Base-by-base conservation (phyloP, 1,140 invertebrate genomes). In the Neelides sp. region DNA sequence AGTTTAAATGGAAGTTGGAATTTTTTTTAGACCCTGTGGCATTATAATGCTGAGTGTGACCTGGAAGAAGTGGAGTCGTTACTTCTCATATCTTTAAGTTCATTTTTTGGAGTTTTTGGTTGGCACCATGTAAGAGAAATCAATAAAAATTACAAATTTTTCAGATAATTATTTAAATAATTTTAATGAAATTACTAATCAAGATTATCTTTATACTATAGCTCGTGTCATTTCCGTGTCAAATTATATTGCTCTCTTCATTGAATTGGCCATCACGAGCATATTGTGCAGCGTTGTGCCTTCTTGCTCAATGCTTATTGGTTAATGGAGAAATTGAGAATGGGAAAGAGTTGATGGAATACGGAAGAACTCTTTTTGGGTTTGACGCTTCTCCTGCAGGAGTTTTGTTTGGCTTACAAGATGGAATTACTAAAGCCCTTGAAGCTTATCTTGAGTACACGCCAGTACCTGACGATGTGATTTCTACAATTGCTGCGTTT, bases 21-120 rank as follows among this genome's bases (percentile, higher is more conserved):
- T 22, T 44, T 37, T 10, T 40, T 27, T 2, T 30, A 55, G 54
- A 50, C 41, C 24, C n/a, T 57, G 5, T 57, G 55, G 55, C 36
- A 52, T 32, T 52, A 51, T 28, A 58, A 51, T 44, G 32, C 56
- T 27, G 48, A 55, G 5, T 54, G 41, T 23, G 56, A 58, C 24
- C 27, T 58, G n/a, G 48, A 58, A 54, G 40, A 54, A 43, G 36
- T 58, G 13, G 52, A 58, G 34, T 36, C 43, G 0, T 32, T 53
- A 12, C 35, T 54, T 1, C 23, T 58, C 2, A 34, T 52, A 7
- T 41, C 56, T 1, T 34, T 58, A 4, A 22, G 37, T 0, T 50
- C 44, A 4, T 58, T 58, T 13, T 58, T 54, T 20, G 28, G 37
- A 4, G 44, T 46, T 12, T 54, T 54, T 35, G 56, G 56, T 12